Percentiles rank a stretch among this genome's conserved stretches.
Evolutionary conservation across 1,140 invertebrate species (phyloP).

Genomic region (Drosophila ogumai): DNA sequence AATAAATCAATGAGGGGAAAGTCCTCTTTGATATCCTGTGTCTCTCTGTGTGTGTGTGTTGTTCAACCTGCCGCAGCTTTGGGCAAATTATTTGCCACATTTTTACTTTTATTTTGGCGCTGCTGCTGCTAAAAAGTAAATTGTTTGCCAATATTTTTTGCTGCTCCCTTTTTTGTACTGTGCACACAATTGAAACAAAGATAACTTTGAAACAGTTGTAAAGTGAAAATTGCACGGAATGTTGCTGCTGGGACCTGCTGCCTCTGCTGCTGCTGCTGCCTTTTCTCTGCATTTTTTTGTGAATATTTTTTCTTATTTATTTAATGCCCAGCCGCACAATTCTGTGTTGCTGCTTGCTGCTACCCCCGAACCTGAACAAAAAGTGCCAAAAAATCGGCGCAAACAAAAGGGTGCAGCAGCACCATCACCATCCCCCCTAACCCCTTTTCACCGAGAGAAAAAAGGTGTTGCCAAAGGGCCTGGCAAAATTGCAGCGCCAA

Average conservation of each 20-base stretch:
- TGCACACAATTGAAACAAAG: slow-evolving; percentile 79
- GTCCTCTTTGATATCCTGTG: slow-evolving; percentile 72
- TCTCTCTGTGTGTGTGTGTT: background rate
- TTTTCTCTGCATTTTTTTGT: slow-evolving; percentile 32
- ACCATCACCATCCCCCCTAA: background rate
- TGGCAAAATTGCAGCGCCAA: slow-evolving; percentile 73
- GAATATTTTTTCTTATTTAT: slow-evolving; percentile 76
- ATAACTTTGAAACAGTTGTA: slow-evolving; percentile 84
- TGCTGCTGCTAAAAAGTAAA: slow-evolving; percentile 67
- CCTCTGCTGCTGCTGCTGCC: slow-evolving; percentile 27
- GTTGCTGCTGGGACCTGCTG: slow-evolving; percentile 20
- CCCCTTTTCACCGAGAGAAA: slow-evolving; percentile 23
- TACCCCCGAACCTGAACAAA: slow-evolving; percentile 39
- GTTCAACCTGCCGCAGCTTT: slow-evolving; percentile 80
- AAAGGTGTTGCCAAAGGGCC: slow-evolving; percentile 82
- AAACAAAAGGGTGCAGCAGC: slow-evolving; percentile 48
- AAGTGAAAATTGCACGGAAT: slow-evolving; percentile 83
- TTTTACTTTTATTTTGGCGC: slow-evolving; percentile 65
- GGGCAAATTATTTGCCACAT: slow-evolving; percentile 83
- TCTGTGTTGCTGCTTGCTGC: slow-evolving; percentile 13
- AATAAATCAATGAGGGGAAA: slow-evolving; percentile 76
- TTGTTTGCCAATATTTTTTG: slow-evolving; percentile 84
- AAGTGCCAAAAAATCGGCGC: slow-evolving; percentile 68
- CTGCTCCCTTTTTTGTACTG: slow-evolving; percentile 51
- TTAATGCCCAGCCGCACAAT: slow-evolving; percentile 74